Percentiles rank a stretch among this genome's conserved stretches.
phyloP scores from a whole-genome alignment of 2,888 invertebrate genomes.

The Craniophora ligustri region DNA sequence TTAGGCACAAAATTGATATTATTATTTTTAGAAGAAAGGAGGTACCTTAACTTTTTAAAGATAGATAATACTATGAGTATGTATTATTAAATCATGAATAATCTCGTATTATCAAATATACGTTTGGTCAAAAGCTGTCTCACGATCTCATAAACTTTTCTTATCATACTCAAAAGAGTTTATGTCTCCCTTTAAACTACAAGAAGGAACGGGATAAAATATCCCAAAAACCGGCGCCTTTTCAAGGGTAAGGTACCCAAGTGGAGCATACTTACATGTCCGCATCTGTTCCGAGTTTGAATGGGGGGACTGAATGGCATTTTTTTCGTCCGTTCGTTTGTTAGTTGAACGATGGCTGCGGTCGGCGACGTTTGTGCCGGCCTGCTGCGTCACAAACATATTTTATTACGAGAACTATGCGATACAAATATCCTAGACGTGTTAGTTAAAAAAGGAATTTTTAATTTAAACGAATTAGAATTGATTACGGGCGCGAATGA shows the following conservation, averaged over 20 bases:
- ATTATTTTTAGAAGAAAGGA: too few relatives aligned
- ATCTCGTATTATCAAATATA: not conserved
- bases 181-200: conserved; percentile 19
- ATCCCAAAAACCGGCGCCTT: conserved; percentile 38
- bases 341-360: conserved; percentile 86
- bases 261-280: conserved; percentile 41
- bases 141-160: conserved; percentile 22
- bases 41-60: too few relatives aligned
- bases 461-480: conserved; percentile 90
- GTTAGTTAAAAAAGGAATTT: conserved; percentile 90
- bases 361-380: conserved; percentile 89
- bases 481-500: conserved; percentile 81
- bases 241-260: conserved; percentile 53
- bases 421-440: conserved; percentile 90
- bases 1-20: not conserved
- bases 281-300: conserved; percentile 63
- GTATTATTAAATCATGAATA: too few relatives aligned
- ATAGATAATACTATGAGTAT: too few relatives aligned
- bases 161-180: conserved; percentile 29
- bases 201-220: conserved; percentile 24
- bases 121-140: conserved; percentile 5
- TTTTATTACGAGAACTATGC: conserved; percentile 89
- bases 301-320: conserved; percentile 59
- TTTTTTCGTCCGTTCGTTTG: conserved; percentile 50
- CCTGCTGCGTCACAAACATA: conserved; percentile 89